Evolutionary conservation across 2,113 vertebrate genomes (phyloP), one percentile per base, ranked within the genome.

Genomic region (Amazona vittata): DNA sequence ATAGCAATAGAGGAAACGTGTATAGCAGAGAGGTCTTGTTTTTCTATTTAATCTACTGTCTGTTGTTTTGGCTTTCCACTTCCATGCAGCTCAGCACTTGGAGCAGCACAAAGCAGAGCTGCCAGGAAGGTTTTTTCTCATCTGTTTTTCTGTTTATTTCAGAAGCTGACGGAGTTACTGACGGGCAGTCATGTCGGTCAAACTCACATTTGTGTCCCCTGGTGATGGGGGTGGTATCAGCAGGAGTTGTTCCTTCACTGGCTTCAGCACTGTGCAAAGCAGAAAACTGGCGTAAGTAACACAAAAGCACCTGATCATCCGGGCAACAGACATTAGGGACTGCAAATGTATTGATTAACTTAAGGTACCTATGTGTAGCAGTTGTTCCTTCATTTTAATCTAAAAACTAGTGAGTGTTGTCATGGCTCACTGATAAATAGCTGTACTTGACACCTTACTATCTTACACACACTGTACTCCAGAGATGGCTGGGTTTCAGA

Each of bases 161-260:
- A 96, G 96, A 90, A 91, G 79, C 24, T 4, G 11, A 43, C 52
- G 80, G 87, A 21, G 29, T 50, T 44, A 1, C 68, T 86, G 84
- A 28, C 22, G 4, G 28, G 53, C 63, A 71, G 22, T 53, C 96
- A 98, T 98, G 98, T 98, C 98, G 0, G 98, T 98, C 90, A 97
- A 98, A 39, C 86, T 98, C 90, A 98, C 97, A 1, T 98, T 98
- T 37, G 96, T 97, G 87, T 98, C 98, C 78, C 94, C 98, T 0
- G 95, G 97, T 59, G 98, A 98, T 1, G 97, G 98, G n/a, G 97
- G 93, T 14, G 93, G 93, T 9, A 94, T 98, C 96, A 98, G 97
- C 86, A 97, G 98, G 75, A 98, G 98, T 22, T 98, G 98, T 70
- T 98, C 98, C 93, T 98, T 98, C 33, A 98, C 98, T 0, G 98